Evolutionary conservation across 1,140 invertebrate genomes (phyloP), one percentile per base, ranked within the genome.

Genomic region (Ridgeia piscesae): DNA sequence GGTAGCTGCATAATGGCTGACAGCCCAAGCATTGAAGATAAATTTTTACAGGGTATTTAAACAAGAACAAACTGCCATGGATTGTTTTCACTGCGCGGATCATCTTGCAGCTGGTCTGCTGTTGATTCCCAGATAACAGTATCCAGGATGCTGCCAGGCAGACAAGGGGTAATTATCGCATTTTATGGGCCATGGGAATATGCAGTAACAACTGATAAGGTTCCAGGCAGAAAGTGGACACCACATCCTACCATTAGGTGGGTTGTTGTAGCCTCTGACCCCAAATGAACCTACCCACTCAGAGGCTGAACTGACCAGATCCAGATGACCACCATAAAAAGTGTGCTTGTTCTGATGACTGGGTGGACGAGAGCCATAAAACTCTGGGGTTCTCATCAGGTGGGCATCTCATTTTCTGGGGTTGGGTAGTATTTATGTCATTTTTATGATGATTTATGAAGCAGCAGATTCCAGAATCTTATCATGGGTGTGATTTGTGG

Each of bases 121-220:
- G 58, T 31, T 77, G 58, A 77, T 77, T 9, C 14, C 58, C 58
- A 77, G 58, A 77, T 77, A 77, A 77, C 58, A 77, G 58, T 77
- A 21, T 77, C 58, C 58, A 77, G 58, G 58, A 77, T 77, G 58
- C 58, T 77, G 58, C 58, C 27, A 31, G 14, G 42, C 27, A 17
- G 17, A 77, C 58, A 77, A 17, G 27, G 58, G 58, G 27, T 77
- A 77, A 77, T 77, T 77, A 77, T 77, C 17, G 27, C 58, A 77
- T 77, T 77, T 77, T 77, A 77, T 77, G 58, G 58, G 58, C 58
- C 27, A 77, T 77, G 58, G 14, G 58, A 77, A 77, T 77, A 21
- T 77, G 58, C 58, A 77, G 58, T 77, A 77, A 77, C 58, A 77
- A 77, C 58, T 77, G 58, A 77, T 77, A 77, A 77, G 58, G 58